Evolutionary conservation across 1,140 invertebrate species (phyloP), one percentile per base, ranked within the genome.

Genomic region (Drosophila nannoptera): DNA sequence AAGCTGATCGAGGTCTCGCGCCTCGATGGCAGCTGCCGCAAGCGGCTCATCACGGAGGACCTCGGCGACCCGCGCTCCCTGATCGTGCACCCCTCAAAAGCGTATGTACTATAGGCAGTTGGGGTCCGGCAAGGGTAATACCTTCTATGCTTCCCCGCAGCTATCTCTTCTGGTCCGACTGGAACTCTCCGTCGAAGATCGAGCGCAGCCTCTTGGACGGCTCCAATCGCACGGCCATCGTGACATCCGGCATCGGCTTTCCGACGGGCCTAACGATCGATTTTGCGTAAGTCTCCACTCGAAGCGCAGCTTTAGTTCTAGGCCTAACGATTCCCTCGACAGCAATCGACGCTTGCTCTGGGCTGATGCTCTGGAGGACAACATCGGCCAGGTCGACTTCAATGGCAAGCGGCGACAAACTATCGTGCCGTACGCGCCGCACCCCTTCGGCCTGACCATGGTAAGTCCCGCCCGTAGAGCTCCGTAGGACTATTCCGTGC

Each of bases 251-350:
- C 74, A 89, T 99, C 2, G 94, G 93, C 12, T 97, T 97, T 91
- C 97, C 97, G 0, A 98, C 97, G 84, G 97, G 97, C 0, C 91
- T 99, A 4, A 94, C 96, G 0, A 92, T 99, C 14, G 98, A 99
- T 90, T 96, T 94, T 75, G 92, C 93, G 43, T 93, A 92, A 45
- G 92, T 29, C 16, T 11, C 22, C 6, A 29, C 7, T 4, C 2
- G 8, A 29, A 29, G 9, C 11, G 7, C n/a, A 11, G 0, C 29
- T 29, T 11, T 29, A 5, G 45, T 9, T 4, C 4, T 12, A 12
- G 2, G 12, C 11, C 12, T 33, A n/a, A 55, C 69, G 7, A 56
- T 29, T 8, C 50, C 38, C 46, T 14, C 12, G 43, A 11, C 55
- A 89, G 88, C 9, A 86, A 87, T 45, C 83, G 87, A 0, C 77